phyloP scores from a whole-genome alignment of 2,888 invertebrate genomes.

The Agapetus fuscipes region DNA sequence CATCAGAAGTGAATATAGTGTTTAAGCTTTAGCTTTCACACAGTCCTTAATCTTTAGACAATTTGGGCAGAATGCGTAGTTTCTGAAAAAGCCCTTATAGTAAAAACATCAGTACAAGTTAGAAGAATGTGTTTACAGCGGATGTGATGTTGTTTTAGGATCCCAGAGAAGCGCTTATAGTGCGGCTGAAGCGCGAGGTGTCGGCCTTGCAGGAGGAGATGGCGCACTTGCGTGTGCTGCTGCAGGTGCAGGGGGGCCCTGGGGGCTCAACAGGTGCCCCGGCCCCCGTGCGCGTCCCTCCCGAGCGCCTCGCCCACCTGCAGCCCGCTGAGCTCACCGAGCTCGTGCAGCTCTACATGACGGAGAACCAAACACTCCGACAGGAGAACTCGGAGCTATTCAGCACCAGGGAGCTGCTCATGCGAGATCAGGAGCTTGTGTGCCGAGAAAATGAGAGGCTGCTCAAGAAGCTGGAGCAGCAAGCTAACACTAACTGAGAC shows the following conservation, averaged over 20 bases:
- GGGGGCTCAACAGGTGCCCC: constrained; percentile 11
- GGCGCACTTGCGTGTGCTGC: constrained; percentile 68
- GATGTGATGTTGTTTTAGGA: constrained; percentile 52
- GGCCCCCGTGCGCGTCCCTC: constrained; percentile 53
- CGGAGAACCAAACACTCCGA: constrained; percentile 66
- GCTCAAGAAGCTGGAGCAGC: constrained; percentile 76
- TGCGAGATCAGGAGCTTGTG: constrained; percentile 82
- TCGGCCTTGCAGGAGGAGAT: constrained; percentile 80
- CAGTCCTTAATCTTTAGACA: too few species aligned
- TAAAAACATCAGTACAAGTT: too few species aligned
- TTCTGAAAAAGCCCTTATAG: too few species aligned
- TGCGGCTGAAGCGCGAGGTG: constrained; percentile 82
- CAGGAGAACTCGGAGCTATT: constrained; percentile 81
- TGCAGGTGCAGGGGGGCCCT: constrained; percentile 54
- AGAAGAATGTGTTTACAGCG: too few species aligned
- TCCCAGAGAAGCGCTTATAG: constrained; percentile 82
- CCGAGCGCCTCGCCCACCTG: constrained; percentile 63
- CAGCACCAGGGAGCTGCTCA: constrained; percentile 65
- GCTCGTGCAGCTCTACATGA: constrained; percentile 76
- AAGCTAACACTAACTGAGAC: too few species aligned
- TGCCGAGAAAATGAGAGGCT: constrained; percentile 86
- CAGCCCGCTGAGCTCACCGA: constrained; percentile 74
- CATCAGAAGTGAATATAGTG: too few species aligned
- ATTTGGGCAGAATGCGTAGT: too few species aligned
- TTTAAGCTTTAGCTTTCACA: too few species aligned